These are phyloP conservation scores for Lutjanus argentimaculatus DNA, from an alignment of 2,797 vertebrate species.

Conservation along the genomic window DNA sequence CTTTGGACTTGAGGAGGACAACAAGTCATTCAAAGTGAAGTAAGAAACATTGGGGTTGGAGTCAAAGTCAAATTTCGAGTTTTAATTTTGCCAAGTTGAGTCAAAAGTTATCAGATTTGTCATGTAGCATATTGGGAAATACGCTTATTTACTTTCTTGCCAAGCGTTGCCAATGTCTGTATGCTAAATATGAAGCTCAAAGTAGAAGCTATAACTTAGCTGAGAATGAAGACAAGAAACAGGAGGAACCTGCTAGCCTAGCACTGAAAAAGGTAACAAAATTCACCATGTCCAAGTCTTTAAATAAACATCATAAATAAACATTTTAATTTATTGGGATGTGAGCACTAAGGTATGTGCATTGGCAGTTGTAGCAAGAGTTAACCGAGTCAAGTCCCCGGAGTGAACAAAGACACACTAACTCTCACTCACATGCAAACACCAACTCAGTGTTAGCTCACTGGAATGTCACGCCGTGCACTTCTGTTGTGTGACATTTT, in stretches of 20 bases:
- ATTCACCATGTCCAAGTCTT: neutral
- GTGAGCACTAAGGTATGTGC: neutral
- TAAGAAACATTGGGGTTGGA: too few relatives aligned
- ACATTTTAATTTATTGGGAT: neutral
- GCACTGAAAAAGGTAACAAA: too few relatives aligned
- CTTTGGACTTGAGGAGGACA: neutral
- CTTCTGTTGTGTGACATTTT: conserved; percentile 25
- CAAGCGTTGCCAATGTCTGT: too few relatives aligned
- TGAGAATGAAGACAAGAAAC: too few relatives aligned
- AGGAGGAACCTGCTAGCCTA: too few relatives aligned
- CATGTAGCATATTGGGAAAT: neutral
- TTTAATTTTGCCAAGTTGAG: too few relatives aligned
- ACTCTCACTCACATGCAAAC: conserved; percentile 16
- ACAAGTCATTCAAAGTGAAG: too few relatives aligned
- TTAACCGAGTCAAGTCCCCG: conserved; percentile 9
- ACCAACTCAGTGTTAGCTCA: conserved; percentile 44
- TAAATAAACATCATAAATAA: neutral
- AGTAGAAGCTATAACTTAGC: too few relatives aligned
- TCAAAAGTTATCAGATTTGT: neutral
- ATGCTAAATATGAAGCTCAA: too few relatives aligned
- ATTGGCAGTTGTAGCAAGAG: conserved; percentile 1
- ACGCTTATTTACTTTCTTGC: neutral
- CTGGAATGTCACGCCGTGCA: conserved; percentile 25
- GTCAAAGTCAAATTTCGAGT: too few relatives aligned
- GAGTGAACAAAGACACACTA: conserved; percentile 11